Conservation (phyloP, 2,888 invertebrate genomes). For the Ochropleura plecta region DNA sequence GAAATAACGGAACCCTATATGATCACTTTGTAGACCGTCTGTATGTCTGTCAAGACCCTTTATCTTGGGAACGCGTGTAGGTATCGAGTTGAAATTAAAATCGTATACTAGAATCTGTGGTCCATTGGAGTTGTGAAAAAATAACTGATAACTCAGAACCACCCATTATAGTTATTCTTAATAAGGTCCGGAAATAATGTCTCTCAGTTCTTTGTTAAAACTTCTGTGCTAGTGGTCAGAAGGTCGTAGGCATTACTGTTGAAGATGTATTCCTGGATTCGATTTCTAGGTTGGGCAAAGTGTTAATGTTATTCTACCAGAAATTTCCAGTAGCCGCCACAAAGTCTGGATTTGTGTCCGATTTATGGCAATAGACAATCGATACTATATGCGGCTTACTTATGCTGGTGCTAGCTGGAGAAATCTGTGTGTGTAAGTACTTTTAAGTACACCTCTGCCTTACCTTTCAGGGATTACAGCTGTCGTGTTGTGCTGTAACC, state of each 20-base stretch:
- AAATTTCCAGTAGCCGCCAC: not conserved
- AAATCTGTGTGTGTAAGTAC: too few relatives aligned
- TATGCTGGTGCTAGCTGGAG: too few relatives aligned
- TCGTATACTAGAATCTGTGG: too few relatives aligned
- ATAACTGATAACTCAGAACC: too few relatives aligned
- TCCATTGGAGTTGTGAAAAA: not conserved
- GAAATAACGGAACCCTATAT: too few relatives aligned
- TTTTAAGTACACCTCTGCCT: not conserved
- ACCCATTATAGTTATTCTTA: not conserved
- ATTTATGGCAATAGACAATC: not conserved
- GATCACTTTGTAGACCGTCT: too few relatives aligned
- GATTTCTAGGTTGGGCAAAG: not conserved
- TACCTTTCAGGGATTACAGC: not conserved
- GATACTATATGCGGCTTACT: too few relatives aligned
- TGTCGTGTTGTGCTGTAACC: not conserved
- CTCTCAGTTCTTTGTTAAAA: not conserved
- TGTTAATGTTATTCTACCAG: not conserved
- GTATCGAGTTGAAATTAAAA: too few relatives aligned
- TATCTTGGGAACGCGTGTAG: too few relatives aligned
- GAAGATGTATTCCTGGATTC: not conserved
- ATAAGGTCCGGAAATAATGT: not conserved
- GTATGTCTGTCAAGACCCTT: too few relatives aligned
- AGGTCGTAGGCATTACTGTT: not conserved
- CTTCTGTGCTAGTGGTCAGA: not conserved
- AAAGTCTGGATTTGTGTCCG: not conserved